Evolutionary conservation across 1,140 invertebrate species (phyloP).

Genomic region (Leptinotarsa defecta): DNA sequence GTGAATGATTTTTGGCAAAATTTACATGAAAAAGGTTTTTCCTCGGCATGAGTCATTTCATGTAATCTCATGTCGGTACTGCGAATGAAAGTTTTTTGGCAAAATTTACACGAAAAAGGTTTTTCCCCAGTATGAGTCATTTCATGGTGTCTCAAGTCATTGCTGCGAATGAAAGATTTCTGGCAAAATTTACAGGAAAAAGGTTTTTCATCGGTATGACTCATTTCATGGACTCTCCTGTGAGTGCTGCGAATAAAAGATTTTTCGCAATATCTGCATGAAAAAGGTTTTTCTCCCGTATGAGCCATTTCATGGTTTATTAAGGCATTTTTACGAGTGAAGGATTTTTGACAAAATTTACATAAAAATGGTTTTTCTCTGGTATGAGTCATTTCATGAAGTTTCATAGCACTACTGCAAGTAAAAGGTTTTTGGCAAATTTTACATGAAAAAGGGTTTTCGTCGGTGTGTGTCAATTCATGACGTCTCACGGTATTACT

Average conservation of each 20-base stretch:
- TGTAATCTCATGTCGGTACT: conserved; percentile 34
- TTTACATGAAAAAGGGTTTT: conserved; percentile 67
- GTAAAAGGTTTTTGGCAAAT: conserved; percentile 60
- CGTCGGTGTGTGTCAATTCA: conserved; percentile 54
- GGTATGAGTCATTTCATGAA: conserved; percentile 64
- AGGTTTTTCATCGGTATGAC: conserved; percentile 74
- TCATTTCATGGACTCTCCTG: conserved; percentile 43
- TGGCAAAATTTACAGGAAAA: conserved; percentile 73
- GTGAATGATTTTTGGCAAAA: conserved; percentile 58
- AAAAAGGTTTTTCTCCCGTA: conserved; percentile 60
- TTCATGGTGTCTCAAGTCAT: conserved; percentile 65
- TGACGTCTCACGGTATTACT: neutral
- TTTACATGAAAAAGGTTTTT: conserved; percentile 59
- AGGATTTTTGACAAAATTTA: conserved; percentile 59
- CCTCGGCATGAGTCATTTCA: conserved; percentile 36
- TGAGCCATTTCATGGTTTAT: conserved; percentile 62
- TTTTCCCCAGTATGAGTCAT: conserved; percentile 65
- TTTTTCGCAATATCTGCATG: conserved; percentile 60
- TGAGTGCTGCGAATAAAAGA: conserved; percentile 50
- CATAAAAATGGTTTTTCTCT: conserved; percentile 59
- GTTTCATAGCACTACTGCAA: conserved; percentile 32
- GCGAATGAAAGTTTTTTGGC: conserved; percentile 38
- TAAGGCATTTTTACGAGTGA: conserved; percentile 59
- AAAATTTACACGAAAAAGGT: conserved; percentile 34
- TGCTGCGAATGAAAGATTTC: conserved; percentile 61